Conservation (phyloP, 2,797 vertebrate genomes). For the Anas flavirostris region DNA sequence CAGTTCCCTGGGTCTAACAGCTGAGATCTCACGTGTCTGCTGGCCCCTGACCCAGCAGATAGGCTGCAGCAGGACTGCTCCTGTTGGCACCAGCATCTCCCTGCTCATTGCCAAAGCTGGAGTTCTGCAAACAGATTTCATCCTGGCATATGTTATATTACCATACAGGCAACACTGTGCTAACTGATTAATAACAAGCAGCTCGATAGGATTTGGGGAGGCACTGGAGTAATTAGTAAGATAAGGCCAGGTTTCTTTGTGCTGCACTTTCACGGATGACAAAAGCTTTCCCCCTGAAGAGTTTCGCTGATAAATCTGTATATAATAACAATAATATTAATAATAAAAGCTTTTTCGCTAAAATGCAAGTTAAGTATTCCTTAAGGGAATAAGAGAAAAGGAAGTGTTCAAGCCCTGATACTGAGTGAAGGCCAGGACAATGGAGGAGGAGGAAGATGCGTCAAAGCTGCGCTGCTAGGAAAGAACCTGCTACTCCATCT, state of each 20-base stretch:
- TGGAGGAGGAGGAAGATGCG: background rate
- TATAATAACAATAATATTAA: conserved; percentile 44
- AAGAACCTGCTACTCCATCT: background rate
- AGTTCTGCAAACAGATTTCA: conserved; percentile 59
- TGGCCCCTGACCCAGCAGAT: background rate
- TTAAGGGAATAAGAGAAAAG: conserved; percentile 21
- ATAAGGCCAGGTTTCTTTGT: conserved; percentile 77
- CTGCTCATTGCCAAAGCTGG: conserved; percentile 10
- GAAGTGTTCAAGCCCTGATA: background rate
- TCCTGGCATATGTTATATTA: conserved; percentile 17
- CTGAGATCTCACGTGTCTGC: background rate
- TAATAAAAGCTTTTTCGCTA: conserved; percentile 40
- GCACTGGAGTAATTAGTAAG: conserved; percentile 77
- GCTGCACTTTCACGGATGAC: conserved; percentile 53
- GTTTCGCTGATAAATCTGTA: conserved; percentile 62
- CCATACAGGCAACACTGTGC: conserved; percentile 37
- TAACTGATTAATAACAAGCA: conserved; percentile 69
- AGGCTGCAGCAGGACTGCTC: background rate
- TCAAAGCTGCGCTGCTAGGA: background rate
- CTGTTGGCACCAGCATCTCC: conserved; percentile 3
- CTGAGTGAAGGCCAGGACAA: background rate
- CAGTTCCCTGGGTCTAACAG: background rate
- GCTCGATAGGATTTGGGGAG: conserved; percentile 71
- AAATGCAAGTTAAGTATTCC: conserved; percentile 50
- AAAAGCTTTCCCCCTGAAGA: conserved; percentile 69